Base-by-base conservation (phyloP, 2,113 vertebrate species). In the Serinus canaria region DNA sequence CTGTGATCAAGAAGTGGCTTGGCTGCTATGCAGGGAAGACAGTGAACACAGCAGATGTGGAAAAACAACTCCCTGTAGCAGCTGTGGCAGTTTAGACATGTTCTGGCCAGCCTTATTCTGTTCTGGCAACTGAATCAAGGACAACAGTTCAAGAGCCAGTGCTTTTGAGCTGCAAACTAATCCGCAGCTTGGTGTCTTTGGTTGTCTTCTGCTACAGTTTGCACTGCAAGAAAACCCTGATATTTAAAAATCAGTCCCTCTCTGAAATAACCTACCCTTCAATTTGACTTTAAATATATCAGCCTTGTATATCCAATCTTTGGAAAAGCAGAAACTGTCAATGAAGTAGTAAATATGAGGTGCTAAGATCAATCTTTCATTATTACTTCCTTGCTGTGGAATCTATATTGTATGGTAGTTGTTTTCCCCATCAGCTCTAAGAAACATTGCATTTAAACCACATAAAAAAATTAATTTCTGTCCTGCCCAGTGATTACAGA, bases 401-500 rank as follows among this genome's bases (percentile, higher is more conserved):
- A 80, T 76, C 27, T 37, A 0, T 63, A 30, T 25, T 58, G n/a
- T 37, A 52, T 66, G 19, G 33, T 68, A 83, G 59, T 69, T 53
- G 58, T 92, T 30, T 83, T 94, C 66, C 69, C 58, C 63, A 47
- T 30, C 27, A n/a, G 13, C 70, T 89, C 41, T 64, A 83, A 67
- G 25, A 93, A 96, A 89, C 47, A 43, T 74, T 95, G 24, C n/a
- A 62, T 91, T 94, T 94, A 95, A 87, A 86, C 55, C 50, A 59
- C 23, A 37, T 80, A 91, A 94, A 50, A 53, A 81, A 55, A 50
- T 64, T 64, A 28, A 43, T 78, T 84, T 75, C 28, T 76, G 2
- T 89, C 47, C 75, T 49, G 15, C 7, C 27, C 73, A 59, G 2
- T 18, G 18, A 27, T 31, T 19, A 31, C 3, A 8, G 25, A 69